Conservation (phyloP, 2,113 vertebrate genomes). For the Addax nasomaculatus region DNA sequence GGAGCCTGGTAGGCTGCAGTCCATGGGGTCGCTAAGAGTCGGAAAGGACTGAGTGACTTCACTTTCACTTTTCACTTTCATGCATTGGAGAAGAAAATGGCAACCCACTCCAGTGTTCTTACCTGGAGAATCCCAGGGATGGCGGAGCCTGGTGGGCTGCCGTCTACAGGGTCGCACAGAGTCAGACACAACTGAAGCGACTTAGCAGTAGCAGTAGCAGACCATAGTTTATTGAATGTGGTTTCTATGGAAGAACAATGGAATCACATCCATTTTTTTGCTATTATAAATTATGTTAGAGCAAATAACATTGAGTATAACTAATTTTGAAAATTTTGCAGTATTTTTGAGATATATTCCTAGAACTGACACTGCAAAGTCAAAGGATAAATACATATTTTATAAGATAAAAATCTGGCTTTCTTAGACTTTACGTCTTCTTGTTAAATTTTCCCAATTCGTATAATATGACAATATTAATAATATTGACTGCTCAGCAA, state of each 20-base stretch:
- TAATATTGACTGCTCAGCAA: background rate
- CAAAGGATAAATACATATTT: background rate
- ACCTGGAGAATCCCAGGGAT: too few species aligned
- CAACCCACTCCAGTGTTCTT: too few species aligned
- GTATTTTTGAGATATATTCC: background rate
- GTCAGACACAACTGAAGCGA: too few species aligned
- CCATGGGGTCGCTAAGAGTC: too few species aligned
- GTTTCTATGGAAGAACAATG: background rate
- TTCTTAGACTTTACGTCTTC: background rate
- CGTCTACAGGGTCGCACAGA: too few species aligned
- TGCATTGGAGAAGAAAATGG: too few species aligned
- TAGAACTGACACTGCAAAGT: background rate
- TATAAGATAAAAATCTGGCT: background rate
- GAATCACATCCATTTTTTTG: background rate
- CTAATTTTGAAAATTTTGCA: background rate
- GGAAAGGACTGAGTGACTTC: too few species aligned
- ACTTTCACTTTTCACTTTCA: too few species aligned
- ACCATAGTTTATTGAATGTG: background rate
- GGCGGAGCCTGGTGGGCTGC: too few species aligned
- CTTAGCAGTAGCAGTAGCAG: too few species aligned
- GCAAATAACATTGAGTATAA: background rate
- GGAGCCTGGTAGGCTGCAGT: too few species aligned
- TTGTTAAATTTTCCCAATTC: background rate
- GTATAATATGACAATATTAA: background rate
- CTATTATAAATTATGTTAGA: background rate